Evolutionary conservation across 2,113 vertebrate species (phyloP), one percentile per base, ranked within the genome.

Genomic region (Antechinus flavipes): DNA sequence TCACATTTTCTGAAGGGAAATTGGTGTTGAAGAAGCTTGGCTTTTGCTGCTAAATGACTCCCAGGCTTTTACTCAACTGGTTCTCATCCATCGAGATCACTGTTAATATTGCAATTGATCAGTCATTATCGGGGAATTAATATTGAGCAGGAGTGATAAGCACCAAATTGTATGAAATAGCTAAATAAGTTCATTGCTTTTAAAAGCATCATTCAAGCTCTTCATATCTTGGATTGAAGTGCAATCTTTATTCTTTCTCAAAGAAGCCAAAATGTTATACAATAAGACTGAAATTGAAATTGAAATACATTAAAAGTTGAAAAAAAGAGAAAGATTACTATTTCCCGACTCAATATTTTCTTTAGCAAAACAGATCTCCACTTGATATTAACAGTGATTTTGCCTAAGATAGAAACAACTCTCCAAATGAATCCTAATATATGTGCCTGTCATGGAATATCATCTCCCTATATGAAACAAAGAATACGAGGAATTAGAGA

Each of bases 111-210:
- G n/a, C 55, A 94, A 35, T 54, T 90, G 92, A 56, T 91, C 93
- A 49, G 35, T 89, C 90, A 52, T 50, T 94, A 76, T 90, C 27
- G 35, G 54, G 47, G 12, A 84, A 90, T 53, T n/a, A 4, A 0
- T 54, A 89, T 19, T 54, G 27, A 90, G 61, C 25, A 68, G 93
- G 90, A 91, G 93, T 94, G 90, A 93, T 49, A 54, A 1, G 24
- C 89, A 93, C 93, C 90, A 91, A 95, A 89, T 35, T 27, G 46
- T 61, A 54, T 96, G 92, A 97, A 97, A 95, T 95, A 95, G 92
- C 91, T 58, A 53, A 95, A 96, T 96, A 96, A 30, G 90, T 97
- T 92, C 26, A 91, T 94, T 92, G 93, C 47, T 96, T 97, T 96
- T 96, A 95, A 94, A 96, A 94, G 89, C 56, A 56, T 90, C n/a